Evolutionary conservation across 2,113 vertebrate species (phyloP).

Genomic region (Corythaixoides concolor): DNA sequence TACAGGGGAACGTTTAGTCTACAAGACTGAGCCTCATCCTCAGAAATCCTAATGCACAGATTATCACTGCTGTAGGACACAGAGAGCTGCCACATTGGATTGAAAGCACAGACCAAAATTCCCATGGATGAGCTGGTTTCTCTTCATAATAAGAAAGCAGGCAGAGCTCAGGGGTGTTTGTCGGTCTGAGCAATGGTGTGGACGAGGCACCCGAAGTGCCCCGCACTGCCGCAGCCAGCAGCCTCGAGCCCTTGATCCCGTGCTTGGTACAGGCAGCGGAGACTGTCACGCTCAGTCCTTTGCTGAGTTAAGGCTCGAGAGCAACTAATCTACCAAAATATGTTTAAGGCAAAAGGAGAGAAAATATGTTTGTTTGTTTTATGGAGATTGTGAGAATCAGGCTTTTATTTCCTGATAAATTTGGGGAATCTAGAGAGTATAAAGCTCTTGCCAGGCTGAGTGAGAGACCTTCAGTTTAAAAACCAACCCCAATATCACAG

Average conservation of each 20-base stretch:
- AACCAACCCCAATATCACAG: background rate
- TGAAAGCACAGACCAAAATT: background rate
- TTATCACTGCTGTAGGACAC: background rate
- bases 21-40: background rate
- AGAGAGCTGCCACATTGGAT: background rate
- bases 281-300: background rate
- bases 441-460: background rate
- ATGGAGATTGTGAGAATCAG: background rate
- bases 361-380: background rate
- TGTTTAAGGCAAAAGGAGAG: background rate
- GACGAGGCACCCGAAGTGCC: background rate
- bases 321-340: background rate
- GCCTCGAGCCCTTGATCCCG: background rate
- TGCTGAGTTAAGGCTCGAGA: background rate
- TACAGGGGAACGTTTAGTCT: background rate
- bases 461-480: background rate
- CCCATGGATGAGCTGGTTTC: background rate
- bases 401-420: background rate
- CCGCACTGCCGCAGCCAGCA: background rate
- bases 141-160: background rate
- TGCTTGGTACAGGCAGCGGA: rapidly evolving
- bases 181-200: background rate
- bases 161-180: background rate
- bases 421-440: background rate
- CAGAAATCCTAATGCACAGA: background rate